These are phyloP conservation scores for Sardinella longiceps DNA, from an alignment of 2,797 vertebrate genomes.

Conservation along the genomic window DNA sequence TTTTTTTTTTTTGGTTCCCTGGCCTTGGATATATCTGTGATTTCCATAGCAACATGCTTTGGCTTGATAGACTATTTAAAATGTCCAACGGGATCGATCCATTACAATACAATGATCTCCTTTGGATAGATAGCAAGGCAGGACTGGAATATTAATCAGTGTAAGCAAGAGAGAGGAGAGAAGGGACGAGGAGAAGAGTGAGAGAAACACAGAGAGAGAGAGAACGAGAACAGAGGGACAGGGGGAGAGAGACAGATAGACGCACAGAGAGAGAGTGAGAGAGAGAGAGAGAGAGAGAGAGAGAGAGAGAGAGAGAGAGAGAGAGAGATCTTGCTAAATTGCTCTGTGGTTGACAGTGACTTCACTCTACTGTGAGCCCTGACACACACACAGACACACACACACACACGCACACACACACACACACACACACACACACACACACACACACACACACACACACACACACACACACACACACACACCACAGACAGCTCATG, in stretches of 20 bases:
- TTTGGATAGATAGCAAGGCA: conserved; percentile 29
- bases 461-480: neutral
- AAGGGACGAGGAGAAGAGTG: neutral
- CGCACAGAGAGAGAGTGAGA: neutral
- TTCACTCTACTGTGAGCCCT: neutral
- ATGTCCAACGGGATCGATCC: conserved; percentile 34
- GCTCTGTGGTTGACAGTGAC: neutral
- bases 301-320: neutral
- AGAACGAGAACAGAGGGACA: neutral
- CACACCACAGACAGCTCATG: neutral
- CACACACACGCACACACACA: neutral
- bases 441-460: neutral
- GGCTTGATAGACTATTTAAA: conserved; percentile 35
- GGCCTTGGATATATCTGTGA: conserved; percentile 14
- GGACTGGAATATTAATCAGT: conserved; percentile 39
- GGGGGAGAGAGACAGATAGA: neutral
- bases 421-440: neutral
- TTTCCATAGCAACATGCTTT: conserved; percentile 37
- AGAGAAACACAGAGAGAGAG: neutral
- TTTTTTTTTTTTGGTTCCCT: neutral
- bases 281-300: neutral
- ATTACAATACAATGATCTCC: conserved; percentile 46
- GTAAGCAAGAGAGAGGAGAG: neutral
- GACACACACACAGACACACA: neutral
- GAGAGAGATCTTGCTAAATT: neutral